Percentiles rank a stretch among this genome's conserved stretches.
These are phyloP conservation scores for Salmo trutta DNA, from an alignment of 2,797 vertebrate species.

Conservation along the genomic window DNA sequence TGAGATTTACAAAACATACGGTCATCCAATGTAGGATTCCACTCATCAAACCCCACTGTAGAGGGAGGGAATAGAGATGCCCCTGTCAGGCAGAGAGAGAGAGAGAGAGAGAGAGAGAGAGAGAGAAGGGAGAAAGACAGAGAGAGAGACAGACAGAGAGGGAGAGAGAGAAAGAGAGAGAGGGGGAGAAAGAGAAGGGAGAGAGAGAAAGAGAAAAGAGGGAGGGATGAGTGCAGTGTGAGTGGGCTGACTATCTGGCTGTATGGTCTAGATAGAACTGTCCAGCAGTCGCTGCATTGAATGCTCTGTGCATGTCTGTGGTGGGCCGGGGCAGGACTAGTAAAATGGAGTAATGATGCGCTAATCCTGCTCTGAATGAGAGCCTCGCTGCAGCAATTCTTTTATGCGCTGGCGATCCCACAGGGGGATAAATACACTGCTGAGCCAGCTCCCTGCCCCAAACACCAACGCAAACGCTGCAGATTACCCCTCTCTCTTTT, in stretches of 20 bases:
- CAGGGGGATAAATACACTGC: constrained; percentile 63
- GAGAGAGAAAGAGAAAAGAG: not conserved
- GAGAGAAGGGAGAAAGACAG: not conserved
- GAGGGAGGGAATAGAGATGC: not conserved
- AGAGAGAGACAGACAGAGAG: no score
- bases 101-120: not conserved
- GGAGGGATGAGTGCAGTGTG: not conserved
- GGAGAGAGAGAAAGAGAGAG: not conserved
- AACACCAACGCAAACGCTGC: constrained; percentile 46
- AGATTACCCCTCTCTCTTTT: constrained; percentile 59
- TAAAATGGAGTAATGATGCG: constrained; percentile 47
- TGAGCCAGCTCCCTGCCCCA: constrained; percentile 66
- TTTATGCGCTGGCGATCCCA: constrained; percentile 74
- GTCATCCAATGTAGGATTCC: not conserved
- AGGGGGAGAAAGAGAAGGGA: not conserved
- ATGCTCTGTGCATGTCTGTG: constrained; percentile 12
- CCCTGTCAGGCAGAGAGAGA: not conserved
- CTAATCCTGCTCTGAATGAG: constrained; percentile 79
- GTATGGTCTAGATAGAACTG: not conserved
- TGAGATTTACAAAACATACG: not conserved
- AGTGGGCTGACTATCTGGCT: not conserved
- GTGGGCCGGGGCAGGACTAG: constrained; percentile 23
- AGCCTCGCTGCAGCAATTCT: constrained; percentile 73
- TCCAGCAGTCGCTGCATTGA: not conserved
- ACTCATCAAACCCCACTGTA: not conserved